A percentile compares a stretch with the other conserved stretches of the same genome.
phyloP scores from a whole-genome alignment of 2,797 vertebrate species.

The Furcifer pardalis region DNA sequence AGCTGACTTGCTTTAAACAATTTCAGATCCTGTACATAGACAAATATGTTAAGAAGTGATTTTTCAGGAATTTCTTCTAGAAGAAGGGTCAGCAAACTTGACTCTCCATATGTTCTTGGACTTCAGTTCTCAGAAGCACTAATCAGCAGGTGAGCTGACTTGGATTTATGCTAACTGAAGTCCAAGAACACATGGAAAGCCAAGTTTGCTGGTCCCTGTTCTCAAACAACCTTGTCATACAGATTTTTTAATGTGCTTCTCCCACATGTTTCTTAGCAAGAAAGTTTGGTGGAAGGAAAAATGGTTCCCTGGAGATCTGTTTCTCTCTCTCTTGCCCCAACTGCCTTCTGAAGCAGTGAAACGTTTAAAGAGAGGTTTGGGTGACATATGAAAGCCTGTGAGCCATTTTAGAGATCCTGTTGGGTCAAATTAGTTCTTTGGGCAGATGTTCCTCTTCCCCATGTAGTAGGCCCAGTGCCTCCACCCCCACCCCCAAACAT shows the following conservation, averaged over 20 bases:
- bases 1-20: not conserved
- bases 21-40: not conserved
- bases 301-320: too few relatives aligned
- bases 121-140: too few relatives aligned
- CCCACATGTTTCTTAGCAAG: not conserved
- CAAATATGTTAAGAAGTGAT: not conserved
- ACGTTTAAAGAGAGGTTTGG: not conserved
- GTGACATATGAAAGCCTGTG: not conserved
- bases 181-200: too few relatives aligned
- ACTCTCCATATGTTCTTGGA: too few relatives aligned
- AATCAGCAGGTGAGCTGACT: too few relatives aligned
- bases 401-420: not conserved
- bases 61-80: not conserved
- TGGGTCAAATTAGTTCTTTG: not conserved
- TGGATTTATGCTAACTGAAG: too few relatives aligned
- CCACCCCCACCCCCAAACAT: not conserved
- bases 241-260: not conserved
- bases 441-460: not conserved
- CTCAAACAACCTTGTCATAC: not conserved
- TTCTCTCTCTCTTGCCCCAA: not conserved
- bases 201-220: too few relatives aligned
- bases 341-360: not conserved
- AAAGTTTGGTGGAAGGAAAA: not conserved
- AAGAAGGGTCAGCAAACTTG: too few relatives aligned
- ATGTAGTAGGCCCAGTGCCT: too few relatives aligned